These are phyloP conservation scores for Coluber constrictor DNA, from an alignment of 2,797 vertebrate genomes.

Conservation along the genomic window DNA sequence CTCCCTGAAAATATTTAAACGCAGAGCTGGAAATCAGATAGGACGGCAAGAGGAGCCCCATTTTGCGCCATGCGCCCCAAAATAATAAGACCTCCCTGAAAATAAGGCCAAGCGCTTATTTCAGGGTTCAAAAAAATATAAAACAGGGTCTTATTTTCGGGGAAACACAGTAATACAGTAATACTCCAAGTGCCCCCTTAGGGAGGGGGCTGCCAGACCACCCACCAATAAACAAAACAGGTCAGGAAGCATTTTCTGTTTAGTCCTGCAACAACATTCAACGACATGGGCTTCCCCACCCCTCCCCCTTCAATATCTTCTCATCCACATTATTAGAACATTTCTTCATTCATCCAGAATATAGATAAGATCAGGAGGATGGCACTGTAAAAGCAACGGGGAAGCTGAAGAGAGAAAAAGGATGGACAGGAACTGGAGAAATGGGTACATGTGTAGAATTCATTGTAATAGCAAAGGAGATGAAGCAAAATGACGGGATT, in stretches of 20 bases:
- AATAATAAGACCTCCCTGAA: no score
- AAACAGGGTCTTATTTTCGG: no score
- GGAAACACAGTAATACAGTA: no score
- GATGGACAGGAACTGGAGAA: neutral
- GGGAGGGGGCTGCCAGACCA: neutral
- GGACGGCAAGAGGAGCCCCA: no score
- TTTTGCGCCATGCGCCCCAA: no score
- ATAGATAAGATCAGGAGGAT: neutral
- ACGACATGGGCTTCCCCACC: neutral
- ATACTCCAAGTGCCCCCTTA: neutral
- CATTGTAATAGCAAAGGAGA: neutral
- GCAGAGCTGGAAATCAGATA: no score
- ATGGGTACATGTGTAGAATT: neutral
- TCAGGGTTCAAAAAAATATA: no score
- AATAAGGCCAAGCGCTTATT: no score
- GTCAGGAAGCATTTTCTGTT: neutral
- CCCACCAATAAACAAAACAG: neutral
- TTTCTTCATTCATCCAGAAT: neutral
- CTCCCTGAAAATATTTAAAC: no score
- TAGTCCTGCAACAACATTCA: neutral
- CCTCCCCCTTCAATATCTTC: neutral
- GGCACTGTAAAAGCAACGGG: neutral
- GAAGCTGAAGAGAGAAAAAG: no score
- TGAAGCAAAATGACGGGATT: neutral
- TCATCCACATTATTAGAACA: neutral